phyloP scores from a whole-genome alignment of 2,113 vertebrate genomes.

The Corythornis vintsioides region DNA sequence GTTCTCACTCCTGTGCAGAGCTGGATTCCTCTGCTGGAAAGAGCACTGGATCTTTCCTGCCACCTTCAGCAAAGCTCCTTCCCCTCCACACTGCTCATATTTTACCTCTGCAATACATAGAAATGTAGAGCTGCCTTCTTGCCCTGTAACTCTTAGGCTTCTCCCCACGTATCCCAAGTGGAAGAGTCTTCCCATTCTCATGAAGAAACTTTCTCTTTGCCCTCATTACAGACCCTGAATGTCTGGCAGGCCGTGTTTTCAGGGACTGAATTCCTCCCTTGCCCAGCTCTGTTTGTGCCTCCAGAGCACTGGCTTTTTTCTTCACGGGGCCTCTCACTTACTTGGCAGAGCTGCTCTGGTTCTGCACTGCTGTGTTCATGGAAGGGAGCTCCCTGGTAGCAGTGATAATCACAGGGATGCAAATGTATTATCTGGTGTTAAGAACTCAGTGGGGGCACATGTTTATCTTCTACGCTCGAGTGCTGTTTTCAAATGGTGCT shows the following conservation, averaged over 20 bases:
- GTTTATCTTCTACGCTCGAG: slow-evolving; percentile 48
- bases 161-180: not conserved
- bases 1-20: not conserved
- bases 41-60: not conserved
- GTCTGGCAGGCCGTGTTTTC: not conserved
- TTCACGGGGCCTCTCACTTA: not conserved
- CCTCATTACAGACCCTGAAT: not conserved
- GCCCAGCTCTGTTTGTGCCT: not conserved
- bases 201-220: not conserved
- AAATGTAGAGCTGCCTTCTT: not conserved
- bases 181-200: not conserved
- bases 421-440: slow-evolving; percentile 31
- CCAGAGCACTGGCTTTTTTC: not conserved
- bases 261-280: not conserved
- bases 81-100: not conserved
- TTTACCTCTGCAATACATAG: not conserved
- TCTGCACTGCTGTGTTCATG: not conserved
- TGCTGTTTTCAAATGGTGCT: slow-evolving; percentile 50
- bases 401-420: not conserved
- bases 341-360: not conserved
- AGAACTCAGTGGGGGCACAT: slow-evolving; percentile 47
- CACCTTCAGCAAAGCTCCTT: not conserved
- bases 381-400: not conserved
- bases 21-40: not conserved
- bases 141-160: not conserved